Percentiles rank a stretch among this genome's conserved stretches.
phyloP scores from a whole-genome alignment of 1,140 invertebrate genomes.

The Drosophila bipectinata region DNA sequence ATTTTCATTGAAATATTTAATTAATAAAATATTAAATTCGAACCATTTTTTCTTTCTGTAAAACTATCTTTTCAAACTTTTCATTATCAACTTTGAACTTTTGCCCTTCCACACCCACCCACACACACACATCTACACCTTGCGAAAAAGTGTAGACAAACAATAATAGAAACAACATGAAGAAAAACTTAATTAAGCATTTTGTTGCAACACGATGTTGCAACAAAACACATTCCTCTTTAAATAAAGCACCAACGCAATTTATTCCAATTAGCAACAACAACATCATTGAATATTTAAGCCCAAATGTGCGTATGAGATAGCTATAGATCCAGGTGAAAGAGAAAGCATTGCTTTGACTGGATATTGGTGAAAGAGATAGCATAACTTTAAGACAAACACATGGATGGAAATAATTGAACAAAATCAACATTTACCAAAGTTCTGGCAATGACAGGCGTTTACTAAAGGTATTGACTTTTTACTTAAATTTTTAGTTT shows the following conservation, averaged over 20 bases:
- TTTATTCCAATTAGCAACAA: constrained; percentile 67
- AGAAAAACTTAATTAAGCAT: constrained; percentile 69
- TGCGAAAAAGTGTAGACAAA: constrained; percentile 22
- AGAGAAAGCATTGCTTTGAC: neutral
- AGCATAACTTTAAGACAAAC: constrained; percentile 33
- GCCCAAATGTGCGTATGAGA: constrained; percentile 5
- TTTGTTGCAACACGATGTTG: constrained; percentile 45
- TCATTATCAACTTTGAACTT: constrained; percentile 33
- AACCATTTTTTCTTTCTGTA: neutral
- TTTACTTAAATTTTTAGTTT: too few species aligned
- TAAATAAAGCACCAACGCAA: constrained; percentile 64
- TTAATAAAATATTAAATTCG: neutral
- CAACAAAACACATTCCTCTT: constrained; percentile 53
- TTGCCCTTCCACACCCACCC: constrained; percentile 1
- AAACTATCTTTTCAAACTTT: constrained; percentile 11
- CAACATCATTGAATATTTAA: constrained; percentile 20
- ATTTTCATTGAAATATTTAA: too few species aligned
- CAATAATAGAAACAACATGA: constrained; percentile 19
- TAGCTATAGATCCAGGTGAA: neutral
- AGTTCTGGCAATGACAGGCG: constrained; percentile 27
- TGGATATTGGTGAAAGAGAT: neutral
- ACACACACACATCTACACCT: constrained; percentile 1
- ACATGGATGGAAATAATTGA: constrained; percentile 3
- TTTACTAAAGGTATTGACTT: neutral
- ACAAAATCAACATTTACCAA: too few species aligned